Evolutionary conservation across 2,113 vertebrate genomes (phyloP).

Genomic region (Trinectes maculatus): DNA sequence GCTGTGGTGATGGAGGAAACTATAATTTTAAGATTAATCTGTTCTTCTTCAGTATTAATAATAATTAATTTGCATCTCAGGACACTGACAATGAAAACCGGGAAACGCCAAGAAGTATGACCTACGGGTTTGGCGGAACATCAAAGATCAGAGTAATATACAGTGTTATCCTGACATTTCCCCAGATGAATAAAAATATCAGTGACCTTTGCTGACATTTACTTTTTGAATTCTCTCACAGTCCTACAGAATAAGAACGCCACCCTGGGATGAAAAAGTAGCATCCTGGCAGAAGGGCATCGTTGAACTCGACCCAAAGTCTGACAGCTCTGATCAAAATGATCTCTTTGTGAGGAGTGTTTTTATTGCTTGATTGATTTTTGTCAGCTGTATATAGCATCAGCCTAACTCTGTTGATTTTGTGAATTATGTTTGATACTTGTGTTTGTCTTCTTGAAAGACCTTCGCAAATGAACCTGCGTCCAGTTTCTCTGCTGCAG

Average conservation of each 20-base stretch:
- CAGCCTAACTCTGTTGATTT: background rate
- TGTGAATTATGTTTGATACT: background rate
- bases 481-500: background rate
- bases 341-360: constrained; percentile 87
- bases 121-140: constrained; percentile 27
- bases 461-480: constrained; percentile 32
- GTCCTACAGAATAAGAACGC: constrained; percentile 89
- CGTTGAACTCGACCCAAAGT: constrained; percentile 86
- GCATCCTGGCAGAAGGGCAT: constrained; percentile 76
- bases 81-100: constrained; percentile 28
- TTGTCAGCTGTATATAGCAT: background rate
- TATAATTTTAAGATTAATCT: background rate
- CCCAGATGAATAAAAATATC: constrained; percentile 8
- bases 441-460: constrained; percentile 53
- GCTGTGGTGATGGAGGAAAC: background rate
- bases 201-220: constrained; percentile 26
- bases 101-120: constrained; percentile 48
- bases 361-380: background rate
- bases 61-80: constrained; percentile 44
- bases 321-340: constrained; percentile 89
- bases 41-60: background rate
- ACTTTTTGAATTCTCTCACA: constrained; percentile 61
- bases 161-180: constrained; percentile 21
- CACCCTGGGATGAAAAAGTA: constrained; percentile 75
- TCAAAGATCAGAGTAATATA: constrained; percentile 78